A percentile compares a stretch with the other conserved stretches of the same genome.
These are phyloP conservation scores for Spizella passerina DNA, from an alignment of 2,797 vertebrate genomes.

Conservation along the genomic window DNA sequence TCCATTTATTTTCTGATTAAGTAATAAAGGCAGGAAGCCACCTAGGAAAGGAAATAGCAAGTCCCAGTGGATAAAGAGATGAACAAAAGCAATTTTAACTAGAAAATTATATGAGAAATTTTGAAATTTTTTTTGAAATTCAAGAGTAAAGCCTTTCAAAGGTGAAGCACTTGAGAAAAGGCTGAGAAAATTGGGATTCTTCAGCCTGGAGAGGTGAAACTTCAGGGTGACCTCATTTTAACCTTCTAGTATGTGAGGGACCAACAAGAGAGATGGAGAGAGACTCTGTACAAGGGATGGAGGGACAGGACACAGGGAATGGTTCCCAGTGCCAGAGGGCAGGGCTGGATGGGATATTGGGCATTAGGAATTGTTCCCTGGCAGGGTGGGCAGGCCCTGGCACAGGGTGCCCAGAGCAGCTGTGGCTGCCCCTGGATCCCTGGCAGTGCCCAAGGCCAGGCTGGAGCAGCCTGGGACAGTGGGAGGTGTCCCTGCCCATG, in stretches of 20 bases:
- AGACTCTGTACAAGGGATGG: not conserved
- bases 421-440: too few relatives aligned
- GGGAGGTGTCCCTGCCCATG: not conserved
- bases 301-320: not conserved
- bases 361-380: too few relatives aligned
- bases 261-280: rapidly evolving
- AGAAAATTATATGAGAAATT: not conserved
- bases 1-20: not conserved
- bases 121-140: not conserved
- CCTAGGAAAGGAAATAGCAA: not conserved
- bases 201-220: not conserved
- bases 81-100: not conserved
- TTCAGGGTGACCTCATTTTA: not conserved
- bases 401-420: too few relatives aligned
- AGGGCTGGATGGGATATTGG: rapidly evolving
- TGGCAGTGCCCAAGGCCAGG: too few relatives aligned
- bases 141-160: not conserved
- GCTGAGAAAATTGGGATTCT: not conserved
- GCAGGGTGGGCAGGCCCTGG: too few relatives aligned
- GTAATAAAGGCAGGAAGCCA: not conserved
- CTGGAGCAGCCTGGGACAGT: too few relatives aligned
- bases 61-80: not conserved
- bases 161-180: not conserved
- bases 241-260: not conserved
- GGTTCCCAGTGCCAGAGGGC: not conserved